phyloP scores from a whole-genome alignment of 2,888 invertebrate genomes.

The Orthosia gothica region DNA sequence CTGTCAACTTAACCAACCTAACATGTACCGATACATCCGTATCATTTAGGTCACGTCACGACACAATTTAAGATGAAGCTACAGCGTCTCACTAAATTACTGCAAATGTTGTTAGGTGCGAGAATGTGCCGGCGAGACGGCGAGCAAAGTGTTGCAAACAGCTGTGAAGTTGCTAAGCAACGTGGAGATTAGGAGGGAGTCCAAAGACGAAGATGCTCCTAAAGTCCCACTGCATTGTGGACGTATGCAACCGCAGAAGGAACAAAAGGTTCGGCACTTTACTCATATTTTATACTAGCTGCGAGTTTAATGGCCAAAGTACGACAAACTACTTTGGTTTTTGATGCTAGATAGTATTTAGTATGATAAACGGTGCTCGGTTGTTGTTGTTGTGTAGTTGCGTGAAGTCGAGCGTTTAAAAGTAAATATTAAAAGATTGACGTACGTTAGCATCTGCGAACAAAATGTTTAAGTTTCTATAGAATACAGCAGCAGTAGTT shows the following conservation, averaged over 20 bases:
- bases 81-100: conserved; percentile 25
- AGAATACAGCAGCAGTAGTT: not conserved
- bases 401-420: not conserved
- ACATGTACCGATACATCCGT: not conserved
- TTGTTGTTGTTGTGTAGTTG: conserved; percentile 10
- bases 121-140: conserved; percentile 82
- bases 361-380: conserved; percentile 20
- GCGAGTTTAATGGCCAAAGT: conserved; percentile 32
- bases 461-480: not conserved
- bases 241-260: conserved; percentile 78
- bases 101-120: conserved; percentile 75
- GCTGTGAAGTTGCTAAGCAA: conserved; percentile 71
- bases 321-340: conserved; percentile 36
- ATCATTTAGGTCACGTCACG: conserved; percentile 32
- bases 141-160: conserved; percentile 77
- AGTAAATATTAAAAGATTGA: too few species aligned
- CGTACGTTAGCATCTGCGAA: too few species aligned
- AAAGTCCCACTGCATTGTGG: conserved; percentile 68
- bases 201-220: conserved; percentile 67
- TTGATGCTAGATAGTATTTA: conserved; percentile 30
- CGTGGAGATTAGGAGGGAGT: conserved; percentile 73
- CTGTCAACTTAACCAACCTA: conserved; percentile 11
- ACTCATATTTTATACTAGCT: conserved; percentile 35
- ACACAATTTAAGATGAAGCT: conserved; percentile 40
- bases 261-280: conserved; percentile 74